Conservation (phyloP, 2,797 vertebrate species). For the Coregonus ussuriensis region DNA sequence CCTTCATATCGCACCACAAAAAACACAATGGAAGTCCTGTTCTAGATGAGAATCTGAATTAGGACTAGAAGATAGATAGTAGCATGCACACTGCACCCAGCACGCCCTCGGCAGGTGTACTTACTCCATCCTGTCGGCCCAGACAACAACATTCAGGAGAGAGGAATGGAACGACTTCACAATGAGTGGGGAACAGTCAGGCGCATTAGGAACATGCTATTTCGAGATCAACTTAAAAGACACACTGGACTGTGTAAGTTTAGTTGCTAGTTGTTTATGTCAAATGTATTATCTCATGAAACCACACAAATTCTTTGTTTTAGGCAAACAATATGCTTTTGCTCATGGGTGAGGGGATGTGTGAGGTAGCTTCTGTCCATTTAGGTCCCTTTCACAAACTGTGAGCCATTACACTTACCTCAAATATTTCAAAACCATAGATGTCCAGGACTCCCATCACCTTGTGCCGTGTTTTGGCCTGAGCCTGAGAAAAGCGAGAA, state of each 20-base stretch:
- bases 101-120: slow-evolving; percentile 80
- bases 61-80: slow-evolving; percentile 66
- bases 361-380: no score
- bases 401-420: slow-evolving; percentile 78
- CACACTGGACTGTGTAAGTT: not conserved
- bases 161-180: slow-evolving; percentile 59
- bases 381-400: not conserved
- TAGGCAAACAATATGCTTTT: not conserved
- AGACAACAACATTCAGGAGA: slow-evolving; percentile 74
- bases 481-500: slow-evolving; percentile 78
- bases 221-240: not conserved
- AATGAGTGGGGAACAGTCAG: slow-evolving; percentile 62
- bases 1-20: slow-evolving; percentile 31
- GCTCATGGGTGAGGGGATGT: not conserved
- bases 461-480: slow-evolving; percentile 93
- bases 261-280: slow-evolving; percentile 1
- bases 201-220: slow-evolving; percentile 24
- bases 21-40: slow-evolving; percentile 30
- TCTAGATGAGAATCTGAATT: slow-evolving; percentile 59
- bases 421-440: slow-evolving; percentile 99
- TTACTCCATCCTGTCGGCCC: slow-evolving; percentile 90
- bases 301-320: not conserved
- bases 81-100: slow-evolving; percentile 83
- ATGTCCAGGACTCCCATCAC: slow-evolving; percentile 99
- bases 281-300: not conserved